Conservation (phyloP, 2,113 vertebrate genomes). For the Drymodes brunneopygia region DNA sequence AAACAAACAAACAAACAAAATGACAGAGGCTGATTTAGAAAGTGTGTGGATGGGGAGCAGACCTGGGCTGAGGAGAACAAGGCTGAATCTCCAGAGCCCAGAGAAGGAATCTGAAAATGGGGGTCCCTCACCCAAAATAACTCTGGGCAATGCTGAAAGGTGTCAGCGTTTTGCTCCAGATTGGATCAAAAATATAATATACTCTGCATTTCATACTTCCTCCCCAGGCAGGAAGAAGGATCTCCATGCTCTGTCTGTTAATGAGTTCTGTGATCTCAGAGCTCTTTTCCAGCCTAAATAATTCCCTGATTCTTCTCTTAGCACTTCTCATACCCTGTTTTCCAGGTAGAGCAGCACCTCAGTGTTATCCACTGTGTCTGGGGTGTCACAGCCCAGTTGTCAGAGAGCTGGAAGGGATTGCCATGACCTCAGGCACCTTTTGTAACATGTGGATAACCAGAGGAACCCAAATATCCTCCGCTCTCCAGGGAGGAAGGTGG, state of each 20-base stretch:
- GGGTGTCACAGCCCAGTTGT: not conserved
- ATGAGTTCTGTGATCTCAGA: not conserved
- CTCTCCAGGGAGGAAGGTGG: not conserved
- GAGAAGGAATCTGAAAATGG: not conserved
- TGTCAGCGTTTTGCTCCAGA: not conserved
- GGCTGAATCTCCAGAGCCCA: not conserved
- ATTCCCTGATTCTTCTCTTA: not conserved
- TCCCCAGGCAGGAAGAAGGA: not conserved
- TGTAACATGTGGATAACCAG: fast-evolving
- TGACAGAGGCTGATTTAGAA: not conserved
- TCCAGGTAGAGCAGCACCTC: not conserved
- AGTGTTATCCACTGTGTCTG: fast-evolving
- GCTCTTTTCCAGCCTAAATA: not conserved
- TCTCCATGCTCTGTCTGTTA: not conserved
- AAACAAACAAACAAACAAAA: not conserved
- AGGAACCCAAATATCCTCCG: not conserved
- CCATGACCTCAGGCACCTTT: not conserved
- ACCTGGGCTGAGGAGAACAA: not conserved
- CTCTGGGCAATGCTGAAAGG: not conserved
- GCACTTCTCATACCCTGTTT: not conserved
- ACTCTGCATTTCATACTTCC: not conserved
- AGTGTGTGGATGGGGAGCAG: fast-evolving
- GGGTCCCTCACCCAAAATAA: not conserved
- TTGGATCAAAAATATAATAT: not conserved
- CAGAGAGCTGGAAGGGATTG: not conserved